Evolutionary conservation across 2,113 vertebrate species (phyloP).

Genomic region (Ceyx melanurus): DNA sequence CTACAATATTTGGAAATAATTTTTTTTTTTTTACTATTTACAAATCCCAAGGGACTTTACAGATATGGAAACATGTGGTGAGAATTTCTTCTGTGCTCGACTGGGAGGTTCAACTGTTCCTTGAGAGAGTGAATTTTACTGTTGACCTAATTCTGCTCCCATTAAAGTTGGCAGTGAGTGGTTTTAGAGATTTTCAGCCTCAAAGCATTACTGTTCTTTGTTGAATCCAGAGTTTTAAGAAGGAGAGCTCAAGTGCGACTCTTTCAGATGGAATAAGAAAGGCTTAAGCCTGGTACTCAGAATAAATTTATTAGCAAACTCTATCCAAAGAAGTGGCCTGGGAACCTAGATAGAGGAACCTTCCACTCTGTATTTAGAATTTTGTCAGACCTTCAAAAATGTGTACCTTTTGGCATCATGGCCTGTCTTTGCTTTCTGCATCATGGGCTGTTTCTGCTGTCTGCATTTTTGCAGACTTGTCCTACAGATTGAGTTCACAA

Average conservation of each 20-base stretch:
- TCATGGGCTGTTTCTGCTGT: not conserved
- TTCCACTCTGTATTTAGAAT: slow-evolving; percentile 6
- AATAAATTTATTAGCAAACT: slow-evolving; percentile 37
- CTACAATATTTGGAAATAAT: not conserved
- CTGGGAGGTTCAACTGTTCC: slow-evolving; percentile 9
- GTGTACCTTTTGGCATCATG: not conserved
- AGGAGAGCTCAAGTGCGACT: slow-evolving; percentile 40
- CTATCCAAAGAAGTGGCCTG: not conserved
- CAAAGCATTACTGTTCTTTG: slow-evolving; percentile 46
- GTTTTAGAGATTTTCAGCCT: slow-evolving; percentile 50
- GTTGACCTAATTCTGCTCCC: slow-evolving; percentile 34
- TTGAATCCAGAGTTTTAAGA: slow-evolving; percentile 43
- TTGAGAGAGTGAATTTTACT: slow-evolving; percentile 36
- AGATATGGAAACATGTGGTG: not conserved
- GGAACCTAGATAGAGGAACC: slow-evolving; percentile 1
- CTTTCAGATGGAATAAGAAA: slow-evolving; percentile 46
- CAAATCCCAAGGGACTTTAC: not conserved
- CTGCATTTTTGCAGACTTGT: not conserved
- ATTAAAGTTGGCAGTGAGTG: slow-evolving; percentile 11
- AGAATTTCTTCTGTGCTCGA: slow-evolving; percentile 12
- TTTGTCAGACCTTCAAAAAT: slow-evolving; percentile 10
- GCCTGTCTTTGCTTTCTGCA: not conserved
- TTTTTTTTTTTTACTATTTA: not conserved
- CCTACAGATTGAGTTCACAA: not conserved
- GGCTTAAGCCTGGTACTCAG: slow-evolving; percentile 15